Conservation (phyloP, 1,140 invertebrate genomes). For the Hesperophylax magnus region DNA sequence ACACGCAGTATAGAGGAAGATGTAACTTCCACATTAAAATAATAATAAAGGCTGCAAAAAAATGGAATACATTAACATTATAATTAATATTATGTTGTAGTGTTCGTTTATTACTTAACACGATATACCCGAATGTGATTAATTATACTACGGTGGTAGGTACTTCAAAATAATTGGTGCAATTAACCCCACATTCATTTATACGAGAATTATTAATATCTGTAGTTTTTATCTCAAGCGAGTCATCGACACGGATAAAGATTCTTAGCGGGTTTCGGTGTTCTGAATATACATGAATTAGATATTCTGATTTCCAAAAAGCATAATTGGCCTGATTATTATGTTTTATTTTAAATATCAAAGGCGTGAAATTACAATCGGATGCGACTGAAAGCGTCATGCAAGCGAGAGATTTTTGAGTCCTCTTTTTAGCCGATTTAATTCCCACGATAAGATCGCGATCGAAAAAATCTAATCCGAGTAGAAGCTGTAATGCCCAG, state of each 20-base stretch:
- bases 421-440: background rate
- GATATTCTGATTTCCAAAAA: constrained; percentile 5
- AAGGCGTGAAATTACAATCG: constrained; percentile 23
- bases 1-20: too few relatives aligned
- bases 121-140: too few relatives aligned
- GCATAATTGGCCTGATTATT: background rate
- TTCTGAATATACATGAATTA: background rate
- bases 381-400: constrained; percentile 6
- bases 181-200: background rate
- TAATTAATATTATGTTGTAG: too few relatives aligned
- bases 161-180: background rate
- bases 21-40: too few relatives aligned
- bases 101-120: too few relatives aligned
- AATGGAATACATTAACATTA: too few relatives aligned
- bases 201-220: constrained; percentile 7
- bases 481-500: too few relatives aligned
- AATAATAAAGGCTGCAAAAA: too few relatives aligned
- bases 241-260: constrained; percentile 18
- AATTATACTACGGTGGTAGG: background rate
- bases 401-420: background rate
- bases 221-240: background rate
- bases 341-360: constrained; percentile 7
- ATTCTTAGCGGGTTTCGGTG: background rate
- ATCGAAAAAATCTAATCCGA: background rate
- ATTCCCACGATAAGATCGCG: constrained; percentile 23